Evolutionary conservation across 2,888 invertebrate genomes (phyloP), one percentile per base, ranked within the genome.

Genomic region (Macaria liturata): DNA sequence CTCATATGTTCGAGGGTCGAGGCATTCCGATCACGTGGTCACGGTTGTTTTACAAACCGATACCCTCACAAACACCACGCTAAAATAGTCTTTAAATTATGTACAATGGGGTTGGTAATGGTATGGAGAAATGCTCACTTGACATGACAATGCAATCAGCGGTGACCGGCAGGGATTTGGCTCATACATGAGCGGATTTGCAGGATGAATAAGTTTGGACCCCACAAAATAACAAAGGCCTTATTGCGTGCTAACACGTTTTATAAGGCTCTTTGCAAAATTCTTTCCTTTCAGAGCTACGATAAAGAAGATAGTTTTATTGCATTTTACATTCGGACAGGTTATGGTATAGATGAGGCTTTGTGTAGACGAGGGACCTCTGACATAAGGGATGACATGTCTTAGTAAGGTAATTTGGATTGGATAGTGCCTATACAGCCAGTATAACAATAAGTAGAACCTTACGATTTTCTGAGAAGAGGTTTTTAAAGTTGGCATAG

Each of bases 61-160:
- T 87, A 84, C 9, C 84, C 80, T 81, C 83, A 51, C 74, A 76
- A 74, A 75, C 74, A 69, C 39, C 9, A 53, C 20, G n/a, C 9
- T 4, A 42, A 42, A 5, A 8, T 42, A 5, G 4, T 4, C n/a
- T 9, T 42, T 42, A 42, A 1, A 5, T 8, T 1, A 5, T 9
- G 1, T n/a, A 9, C 4, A 6, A 3, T 42, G 4, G 8, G 71
- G 73, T 66, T 61, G 48, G 58, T 66, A 72, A 68, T 84, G 46
- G 61, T 32, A 54, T 54, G 53, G 30, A 40, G 46, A 20, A 53
- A 50, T 63, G 80, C 76, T 81, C 80, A 78, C 80, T 82, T 84
- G 86, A 90, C 88, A 91, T 90, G 91, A 91, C 91, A 91, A 89
- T 88, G 91, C 91, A 91, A 91, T 91, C 91, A 91, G 85, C 90